Evolutionary conservation across 2,888 invertebrate genomes (phyloP).

Genomic region (Andricus quercusramuli): DNA sequence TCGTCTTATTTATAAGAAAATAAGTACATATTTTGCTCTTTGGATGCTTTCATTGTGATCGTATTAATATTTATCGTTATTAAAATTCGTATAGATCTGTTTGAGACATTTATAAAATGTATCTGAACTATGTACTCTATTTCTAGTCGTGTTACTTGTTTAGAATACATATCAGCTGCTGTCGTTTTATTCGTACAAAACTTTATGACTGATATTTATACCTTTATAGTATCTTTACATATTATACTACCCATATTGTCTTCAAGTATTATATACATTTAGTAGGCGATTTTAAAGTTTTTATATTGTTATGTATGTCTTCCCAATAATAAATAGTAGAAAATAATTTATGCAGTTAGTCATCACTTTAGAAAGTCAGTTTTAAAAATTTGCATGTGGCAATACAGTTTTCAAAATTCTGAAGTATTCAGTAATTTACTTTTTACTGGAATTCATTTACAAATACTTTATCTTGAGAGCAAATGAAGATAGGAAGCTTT

Average conservation of each 20-base stretch:
- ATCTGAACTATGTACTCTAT: not conserved
- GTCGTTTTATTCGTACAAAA: not conserved
- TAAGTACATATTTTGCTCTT: not conserved
- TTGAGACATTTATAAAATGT: not conserved
- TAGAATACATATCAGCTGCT: slow-evolving; percentile 2
- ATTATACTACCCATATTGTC: not conserved
- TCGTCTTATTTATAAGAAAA: not conserved
- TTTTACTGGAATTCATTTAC: too few species aligned
- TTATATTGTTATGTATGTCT: slow-evolving; percentile 1
- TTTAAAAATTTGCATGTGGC: not conserved
- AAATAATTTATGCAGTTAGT: not conserved
- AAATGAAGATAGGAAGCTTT: too few species aligned
- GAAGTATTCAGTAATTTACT: too few species aligned
- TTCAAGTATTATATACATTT: not conserved
- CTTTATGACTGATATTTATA: slow-evolving; percentile 11
- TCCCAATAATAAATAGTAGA: not conserved
- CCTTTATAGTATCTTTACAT: not conserved
- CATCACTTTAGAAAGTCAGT: not conserved
- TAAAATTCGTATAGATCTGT: not conserved
- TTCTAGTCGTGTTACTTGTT: slow-evolving; percentile 15
- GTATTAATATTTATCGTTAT: not conserved
- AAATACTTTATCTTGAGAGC: too few species aligned
- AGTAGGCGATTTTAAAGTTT: not conserved
- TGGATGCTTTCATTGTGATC: not conserved
- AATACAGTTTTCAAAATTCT: too few species aligned